Base-by-base conservation (phyloP, 2,888 invertebrate species). In the Liopterus haemorrhoidalis region DNA sequence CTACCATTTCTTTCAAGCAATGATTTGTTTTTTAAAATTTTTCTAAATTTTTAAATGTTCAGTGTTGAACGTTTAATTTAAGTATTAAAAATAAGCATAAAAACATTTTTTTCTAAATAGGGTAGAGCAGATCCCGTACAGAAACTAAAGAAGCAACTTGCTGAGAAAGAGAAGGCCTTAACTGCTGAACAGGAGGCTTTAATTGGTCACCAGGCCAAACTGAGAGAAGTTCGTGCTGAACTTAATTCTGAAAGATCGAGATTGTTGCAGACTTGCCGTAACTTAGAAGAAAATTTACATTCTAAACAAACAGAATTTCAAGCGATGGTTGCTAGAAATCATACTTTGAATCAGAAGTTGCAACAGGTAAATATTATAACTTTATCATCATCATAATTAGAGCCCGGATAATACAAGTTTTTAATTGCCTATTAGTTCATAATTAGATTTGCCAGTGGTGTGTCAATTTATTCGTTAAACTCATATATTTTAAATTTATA, bases 121-220 rank as follows among this genome's bases (percentile, higher is more conserved):
- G 85, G 85, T 28, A 81, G 84, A 38, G 81, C 85, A 36, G 92
- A 93, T 65, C 87, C 90, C 1, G 78, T 90, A 51, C 84, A 86
- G 55, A 85, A 87, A 60, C 64, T 93, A 55, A 89, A 87, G 66
- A 91, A 88, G 57, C 91, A 93, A 65, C 70, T 94, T 19, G 85
- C 86, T 15, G 92, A 93, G 54, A 89, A 87, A 59, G 91, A 90
- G 56, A 85, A 85, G 56, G 76, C 80, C 1, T 66, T 89, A 3
- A 66, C 74, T 2, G 86, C 86, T 51, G 85, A 87, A 60, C 78
- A 83, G 52, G 83, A 86, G 57, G 81, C 85, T 0, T 79, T 84
- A 1, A 74, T 78, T 56, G 82, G 84, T 3, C 76, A 85, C 8
- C 87, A 86, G 57, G 80, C 78, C 22, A 89, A 87, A 65, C 62